Conservation (phyloP, 2,113 vertebrate genomes). For the Hippocampus zosterae region DNA sequence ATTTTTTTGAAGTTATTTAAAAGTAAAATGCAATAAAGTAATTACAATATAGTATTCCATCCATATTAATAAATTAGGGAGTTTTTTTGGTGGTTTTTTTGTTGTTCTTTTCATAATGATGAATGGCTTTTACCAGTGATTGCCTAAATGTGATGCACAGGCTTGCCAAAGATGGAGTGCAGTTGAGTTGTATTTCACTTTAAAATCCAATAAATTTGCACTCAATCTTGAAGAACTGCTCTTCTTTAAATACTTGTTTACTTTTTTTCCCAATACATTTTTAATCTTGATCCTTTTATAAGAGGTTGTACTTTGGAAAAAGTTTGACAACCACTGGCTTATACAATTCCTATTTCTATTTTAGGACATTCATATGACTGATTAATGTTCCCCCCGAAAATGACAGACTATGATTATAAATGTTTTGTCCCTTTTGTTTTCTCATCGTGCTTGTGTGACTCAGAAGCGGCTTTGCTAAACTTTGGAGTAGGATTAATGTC, state of each 20-base stretch:
- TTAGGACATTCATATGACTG: background rate
- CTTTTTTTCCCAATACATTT: background rate
- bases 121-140: too few relatives aligned
- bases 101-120: background rate
- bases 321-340: background rate
- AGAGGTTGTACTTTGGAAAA: background rate
- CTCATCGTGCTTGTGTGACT: background rate
- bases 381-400: background rate
- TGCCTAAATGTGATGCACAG: too few relatives aligned
- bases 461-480: conserved; percentile 25
- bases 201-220: too few relatives aligned
- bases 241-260: background rate
- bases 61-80: background rate
- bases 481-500: conserved; percentile 36
- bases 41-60: background rate
- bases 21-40: background rate
- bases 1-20: too few relatives aligned
- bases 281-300: background rate
- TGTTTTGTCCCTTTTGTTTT: background rate
- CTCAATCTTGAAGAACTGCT: too few relatives aligned
- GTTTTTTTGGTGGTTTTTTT: background rate
- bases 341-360: background rate
- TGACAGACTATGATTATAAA: background rate
- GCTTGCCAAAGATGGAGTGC: background rate
- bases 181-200: background rate